Conservation (phyloP, 2,113 vertebrate species). For the Silurus meridionalis region DNA sequence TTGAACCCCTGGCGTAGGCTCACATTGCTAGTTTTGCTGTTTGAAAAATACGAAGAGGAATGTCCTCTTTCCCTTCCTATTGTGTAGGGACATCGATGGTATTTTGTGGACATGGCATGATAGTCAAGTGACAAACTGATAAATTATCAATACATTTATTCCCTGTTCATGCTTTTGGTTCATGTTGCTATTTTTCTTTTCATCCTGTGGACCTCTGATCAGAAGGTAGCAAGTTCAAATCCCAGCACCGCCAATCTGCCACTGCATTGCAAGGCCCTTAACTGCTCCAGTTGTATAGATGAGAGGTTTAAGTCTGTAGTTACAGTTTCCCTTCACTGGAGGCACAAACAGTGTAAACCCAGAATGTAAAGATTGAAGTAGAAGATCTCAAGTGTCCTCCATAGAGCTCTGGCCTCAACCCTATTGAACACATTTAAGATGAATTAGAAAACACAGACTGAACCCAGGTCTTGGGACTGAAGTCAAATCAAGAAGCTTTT, state of each 20-base stretch:
- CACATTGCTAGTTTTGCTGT: not conserved
- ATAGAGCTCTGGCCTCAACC: not conserved
- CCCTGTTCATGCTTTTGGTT: too few relatives aligned
- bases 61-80: not conserved
- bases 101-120: not conserved
- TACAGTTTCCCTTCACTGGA: not conserved
- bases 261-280: too few relatives aligned
- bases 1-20: too few relatives aligned
- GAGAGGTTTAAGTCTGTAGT: not conserved
- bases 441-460: not conserved
- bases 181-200: too few relatives aligned
- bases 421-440: not conserved
- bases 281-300: too few relatives aligned
- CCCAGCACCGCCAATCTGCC: too few relatives aligned
- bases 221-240: too few relatives aligned
- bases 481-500: too few relatives aligned
- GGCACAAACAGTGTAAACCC: too few relatives aligned
- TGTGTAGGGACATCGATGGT: not conserved
- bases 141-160: too few relatives aligned
- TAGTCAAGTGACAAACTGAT: too few relatives aligned
- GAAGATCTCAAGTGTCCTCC: not conserved
- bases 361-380: not conserved
- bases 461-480: not conserved
- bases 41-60: not conserved
- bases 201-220: too few relatives aligned